These are phyloP conservation scores for Numida meleagris DNA, from an alignment of 2,113 vertebrate species.

Conservation along the genomic window DNA sequence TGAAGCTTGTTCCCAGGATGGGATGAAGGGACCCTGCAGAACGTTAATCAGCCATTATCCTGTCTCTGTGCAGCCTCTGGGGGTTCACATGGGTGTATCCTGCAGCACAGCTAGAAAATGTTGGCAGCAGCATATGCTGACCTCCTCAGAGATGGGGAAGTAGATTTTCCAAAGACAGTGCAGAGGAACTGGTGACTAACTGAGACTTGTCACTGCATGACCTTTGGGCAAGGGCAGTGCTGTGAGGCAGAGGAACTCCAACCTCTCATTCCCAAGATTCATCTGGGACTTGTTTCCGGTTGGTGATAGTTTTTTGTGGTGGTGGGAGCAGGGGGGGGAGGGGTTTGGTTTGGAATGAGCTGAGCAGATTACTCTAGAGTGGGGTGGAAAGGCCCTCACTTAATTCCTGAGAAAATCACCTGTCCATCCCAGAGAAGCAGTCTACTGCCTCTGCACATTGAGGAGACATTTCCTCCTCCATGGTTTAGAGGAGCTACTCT, in stretches of 20 bases:
- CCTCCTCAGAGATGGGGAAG: not conserved
- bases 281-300: not conserved
- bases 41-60: not conserved
- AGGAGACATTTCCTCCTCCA: not conserved
- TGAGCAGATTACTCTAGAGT: not conserved
- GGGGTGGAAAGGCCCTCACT: not conserved
- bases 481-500: not conserved
- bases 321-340: too few species aligned
- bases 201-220: not conserved
- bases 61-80: not conserved
- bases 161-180: not conserved
- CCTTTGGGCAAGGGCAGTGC: not conserved
- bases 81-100: not conserved
- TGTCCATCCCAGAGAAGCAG: not conserved
- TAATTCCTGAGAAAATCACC: not conserved
- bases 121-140: not conserved
- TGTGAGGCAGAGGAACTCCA: not conserved
- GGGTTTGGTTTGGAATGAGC: not conserved
- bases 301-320: not conserved
- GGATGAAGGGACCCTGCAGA: too few species aligned
- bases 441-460: not conserved
- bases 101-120: not conserved
- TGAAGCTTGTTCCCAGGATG: not conserved
- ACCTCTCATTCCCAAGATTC: not conserved
- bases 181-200: not conserved